Percentiles rank a stretch among this genome's conserved stretches.
Conservation (phyloP, 2,797 vertebrate genomes). For the Taenioides sp. region DNA sequence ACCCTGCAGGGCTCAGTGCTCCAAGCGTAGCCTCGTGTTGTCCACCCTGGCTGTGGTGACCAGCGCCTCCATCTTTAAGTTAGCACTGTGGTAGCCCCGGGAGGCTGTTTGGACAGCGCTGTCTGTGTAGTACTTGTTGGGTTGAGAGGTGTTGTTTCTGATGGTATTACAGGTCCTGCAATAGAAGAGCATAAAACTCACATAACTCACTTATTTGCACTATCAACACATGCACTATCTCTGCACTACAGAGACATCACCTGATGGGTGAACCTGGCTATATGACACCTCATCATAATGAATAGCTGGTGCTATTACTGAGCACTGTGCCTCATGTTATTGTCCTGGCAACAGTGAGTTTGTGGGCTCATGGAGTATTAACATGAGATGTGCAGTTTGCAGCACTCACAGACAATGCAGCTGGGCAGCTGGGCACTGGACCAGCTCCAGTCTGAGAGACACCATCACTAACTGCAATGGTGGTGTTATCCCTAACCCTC, state of each 20-base stretch:
- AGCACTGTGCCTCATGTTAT: conserved; percentile 17
- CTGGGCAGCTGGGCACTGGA: conserved; percentile 64
- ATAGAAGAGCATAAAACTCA: conserved; percentile 19
- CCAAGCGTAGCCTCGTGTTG: conserved; percentile 49
- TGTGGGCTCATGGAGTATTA: conserved; percentile 1
- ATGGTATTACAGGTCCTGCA: conserved; percentile 71
- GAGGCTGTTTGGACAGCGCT: conserved; percentile 44
- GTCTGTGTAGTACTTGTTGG: conserved; percentile 41
- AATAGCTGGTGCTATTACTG: not conserved
- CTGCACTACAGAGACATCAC: conserved; percentile 8
- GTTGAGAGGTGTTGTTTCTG: conserved; percentile 36
- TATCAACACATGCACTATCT: not conserved
- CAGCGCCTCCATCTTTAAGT: conserved; percentile 35
- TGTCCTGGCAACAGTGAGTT: not conserved
- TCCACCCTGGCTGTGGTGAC: conserved; percentile 23
- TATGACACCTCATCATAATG: not conserved
- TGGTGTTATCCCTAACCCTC: conserved; percentile 38
- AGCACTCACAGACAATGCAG: conserved; percentile 48
- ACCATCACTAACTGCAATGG: conserved; percentile 66
- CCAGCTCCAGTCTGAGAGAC: conserved; percentile 59
- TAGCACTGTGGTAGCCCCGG: conserved; percentile 41
- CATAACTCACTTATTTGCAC: conserved; percentile 17
- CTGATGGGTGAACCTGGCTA: not conserved
- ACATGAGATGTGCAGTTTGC: conserved; percentile 23
- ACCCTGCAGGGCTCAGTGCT: conserved; percentile 56